These are phyloP conservation scores for Hydriomena furcata DNA, from an alignment of 2,888 invertebrate genomes.

Conservation along the genomic window DNA sequence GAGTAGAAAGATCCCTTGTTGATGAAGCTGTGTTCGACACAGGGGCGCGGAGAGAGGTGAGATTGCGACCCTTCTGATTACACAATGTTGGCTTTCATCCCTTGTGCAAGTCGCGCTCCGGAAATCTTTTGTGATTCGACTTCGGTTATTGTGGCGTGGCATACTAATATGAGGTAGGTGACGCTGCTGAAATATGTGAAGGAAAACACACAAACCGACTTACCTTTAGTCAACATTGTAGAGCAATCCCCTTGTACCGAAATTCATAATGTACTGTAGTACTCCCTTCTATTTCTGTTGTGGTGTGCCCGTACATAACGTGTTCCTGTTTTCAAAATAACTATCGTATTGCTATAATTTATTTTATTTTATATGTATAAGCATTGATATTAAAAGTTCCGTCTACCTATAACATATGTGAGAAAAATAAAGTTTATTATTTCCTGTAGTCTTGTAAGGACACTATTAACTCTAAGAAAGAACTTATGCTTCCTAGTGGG, in stretches of 20 bases:
- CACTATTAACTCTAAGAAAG: background rate
- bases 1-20: constrained; percentile 76
- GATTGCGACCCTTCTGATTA: constrained; percentile 83
- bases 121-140: constrained; percentile 83
- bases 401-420: too few relatives aligned
- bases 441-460: too few relatives aligned
- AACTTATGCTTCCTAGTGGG: constrained; percentile 8
- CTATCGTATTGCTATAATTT: too few relatives aligned
- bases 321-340: too few relatives aligned
- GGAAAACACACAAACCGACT: constrained; percentile 49
- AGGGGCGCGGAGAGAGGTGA: constrained; percentile 67
- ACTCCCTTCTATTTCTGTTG: constrained; percentile 9
- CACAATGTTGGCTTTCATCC: constrained; percentile 82
- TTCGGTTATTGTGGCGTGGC: constrained; percentile 80
- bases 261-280: background rate
- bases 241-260: constrained; percentile 17
- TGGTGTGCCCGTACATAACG: background rate
- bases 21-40: constrained; percentile 80
- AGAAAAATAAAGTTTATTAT: too few relatives aligned
- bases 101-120: constrained; percentile 81
- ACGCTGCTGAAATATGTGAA: constrained; percentile 66
- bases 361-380: too few relatives aligned
- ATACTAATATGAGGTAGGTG: constrained; percentile 78
- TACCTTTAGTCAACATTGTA: constrained; percentile 46
- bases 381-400: too few relatives aligned